A percentile compares a stretch with the other conserved stretches of the same genome.
Conservation (phyloP, 2,888 invertebrate species). For the Polydrusus cervinus region DNA sequence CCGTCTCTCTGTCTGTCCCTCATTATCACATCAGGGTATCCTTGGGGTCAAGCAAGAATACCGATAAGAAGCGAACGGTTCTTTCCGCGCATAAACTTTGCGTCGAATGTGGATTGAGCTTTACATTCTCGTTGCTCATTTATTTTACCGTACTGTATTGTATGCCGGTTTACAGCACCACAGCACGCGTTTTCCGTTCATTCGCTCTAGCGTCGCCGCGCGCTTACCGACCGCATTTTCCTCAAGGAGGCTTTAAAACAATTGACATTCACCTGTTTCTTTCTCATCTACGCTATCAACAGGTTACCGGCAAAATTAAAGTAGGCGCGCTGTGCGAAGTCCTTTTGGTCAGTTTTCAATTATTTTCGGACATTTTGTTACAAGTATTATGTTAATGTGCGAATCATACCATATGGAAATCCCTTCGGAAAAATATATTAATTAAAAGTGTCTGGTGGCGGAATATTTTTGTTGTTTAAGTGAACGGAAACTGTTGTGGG, state of each 20-base stretch:
- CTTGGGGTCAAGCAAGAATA: conserved; percentile 20
- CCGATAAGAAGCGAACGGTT: conserved; percentile 18
- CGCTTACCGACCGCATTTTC: conserved; percentile 35
- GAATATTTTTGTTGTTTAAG: conserved; percentile 32
- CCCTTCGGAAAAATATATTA: conserved; percentile 26
- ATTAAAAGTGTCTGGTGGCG: conserved; percentile 32
- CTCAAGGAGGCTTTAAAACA: conserved; percentile 35
- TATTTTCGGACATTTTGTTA: background rate
- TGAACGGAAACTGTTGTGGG: conserved; percentile 27
- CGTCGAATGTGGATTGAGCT: conserved; percentile 47
- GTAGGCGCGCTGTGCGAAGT: conserved; percentile 9
- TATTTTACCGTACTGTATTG: conserved; percentile 48
- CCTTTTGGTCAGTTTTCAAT: conserved; percentile 16
- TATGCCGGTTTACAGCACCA: conserved; percentile 32
- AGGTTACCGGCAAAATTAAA: conserved; percentile 53
- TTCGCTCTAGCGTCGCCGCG: conserved; percentile 38
- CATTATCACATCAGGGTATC: conserved; percentile 26
- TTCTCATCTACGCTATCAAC: conserved; percentile 44
- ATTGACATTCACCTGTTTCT: conserved; percentile 51
- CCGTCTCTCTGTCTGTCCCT: conserved; percentile 16
- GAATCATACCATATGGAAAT: conserved; percentile 48
- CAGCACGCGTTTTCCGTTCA: conserved; percentile 44
- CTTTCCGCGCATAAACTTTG: conserved; percentile 36
- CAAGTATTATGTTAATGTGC: conserved; percentile 40
- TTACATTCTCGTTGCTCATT: conserved; percentile 37